phyloP scores from a whole-genome alignment of 2,888 invertebrate species.

The Hyalella azteca region DNA sequence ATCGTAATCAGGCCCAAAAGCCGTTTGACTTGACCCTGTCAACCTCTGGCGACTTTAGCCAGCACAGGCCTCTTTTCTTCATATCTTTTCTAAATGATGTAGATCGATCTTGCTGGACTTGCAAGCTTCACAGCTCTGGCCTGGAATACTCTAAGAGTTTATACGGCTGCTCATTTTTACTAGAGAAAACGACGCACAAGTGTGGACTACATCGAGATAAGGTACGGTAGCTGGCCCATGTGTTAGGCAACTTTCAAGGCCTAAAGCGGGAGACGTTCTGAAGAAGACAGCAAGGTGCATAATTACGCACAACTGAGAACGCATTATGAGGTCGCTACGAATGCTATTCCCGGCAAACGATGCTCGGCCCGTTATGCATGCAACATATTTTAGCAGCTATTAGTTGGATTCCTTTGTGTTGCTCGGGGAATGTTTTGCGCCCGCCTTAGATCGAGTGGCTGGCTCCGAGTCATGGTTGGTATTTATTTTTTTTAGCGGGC shows the following conservation, averaged over 20 bases:
- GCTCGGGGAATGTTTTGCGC: background rate
- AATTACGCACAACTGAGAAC: background rate
- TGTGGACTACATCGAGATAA: too few species aligned
- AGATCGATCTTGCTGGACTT: too few species aligned
- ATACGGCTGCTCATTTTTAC: too few species aligned
- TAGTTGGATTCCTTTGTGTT: slow-evolving; percentile 24
- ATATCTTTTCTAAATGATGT: too few species aligned
- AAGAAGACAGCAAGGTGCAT: background rate
- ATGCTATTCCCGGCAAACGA: background rate
- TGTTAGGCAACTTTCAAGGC: background rate
- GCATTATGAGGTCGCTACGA: background rate
- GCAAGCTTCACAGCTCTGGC: too few species aligned
- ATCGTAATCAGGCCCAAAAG: slow-evolving; percentile 23
- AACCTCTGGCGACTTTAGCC: slow-evolving; percentile 18
- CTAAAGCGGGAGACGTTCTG: slow-evolving; percentile 7
- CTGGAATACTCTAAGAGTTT: too few species aligned
- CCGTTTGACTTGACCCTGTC: slow-evolving; percentile 36
- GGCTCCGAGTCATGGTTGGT: slow-evolving; percentile 26
- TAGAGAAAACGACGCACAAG: too few species aligned
- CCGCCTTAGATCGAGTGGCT: background rate
- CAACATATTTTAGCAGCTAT: background rate
- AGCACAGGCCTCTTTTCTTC: slow-evolving; percentile 21
- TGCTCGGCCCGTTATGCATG: background rate
- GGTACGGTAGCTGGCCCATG: background rate
- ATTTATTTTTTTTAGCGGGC: slow-evolving; percentile 25